Percentiles rank a stretch among this genome's conserved stretches.
These are phyloP conservation scores for Agelas oroides DNA, from an alignment of 37 sponge, comb jelly and placozoan species.

Conservation along the genomic window DNA sequence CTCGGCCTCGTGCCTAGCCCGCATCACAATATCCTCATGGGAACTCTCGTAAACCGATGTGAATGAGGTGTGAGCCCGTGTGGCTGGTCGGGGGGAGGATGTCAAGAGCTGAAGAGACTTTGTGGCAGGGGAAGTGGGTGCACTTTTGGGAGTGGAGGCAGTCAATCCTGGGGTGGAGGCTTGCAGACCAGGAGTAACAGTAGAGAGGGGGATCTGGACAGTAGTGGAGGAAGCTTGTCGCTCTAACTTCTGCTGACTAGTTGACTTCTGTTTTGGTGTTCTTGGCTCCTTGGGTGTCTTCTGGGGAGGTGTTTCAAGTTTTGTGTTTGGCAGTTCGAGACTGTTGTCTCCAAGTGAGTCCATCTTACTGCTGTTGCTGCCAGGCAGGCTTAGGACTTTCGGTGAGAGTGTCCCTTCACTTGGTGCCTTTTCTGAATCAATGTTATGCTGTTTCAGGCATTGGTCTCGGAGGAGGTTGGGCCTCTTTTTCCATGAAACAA, in stretches of 20 bases:
- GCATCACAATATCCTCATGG: slow-evolving; percentile 92
- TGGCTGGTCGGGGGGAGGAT: slow-evolving; percentile 45
- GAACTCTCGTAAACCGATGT: slow-evolving; percentile 75
- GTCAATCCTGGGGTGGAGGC: background rate
- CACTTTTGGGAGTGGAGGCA: slow-evolving; percentile 20
- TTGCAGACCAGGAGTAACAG: slow-evolving; percentile 13
- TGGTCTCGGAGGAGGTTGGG: slow-evolving; percentile 77
- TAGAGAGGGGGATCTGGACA: slow-evolving; percentile 49
- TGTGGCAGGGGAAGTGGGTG: slow-evolving; percentile 34
- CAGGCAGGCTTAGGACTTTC: background rate
- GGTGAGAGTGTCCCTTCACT: slow-evolving; percentile 29
- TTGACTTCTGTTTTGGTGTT: background rate
- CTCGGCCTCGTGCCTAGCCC: slow-evolving; percentile 91
- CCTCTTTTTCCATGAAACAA: slow-evolving; percentile 81
- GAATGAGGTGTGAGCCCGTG: slow-evolving; percentile 39
- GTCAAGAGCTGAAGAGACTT: background rate
- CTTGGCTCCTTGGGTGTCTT: background rate
- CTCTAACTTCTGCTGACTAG: background rate
- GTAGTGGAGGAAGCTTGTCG: slow-evolving; percentile 20
- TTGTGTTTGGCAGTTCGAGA: background rate
- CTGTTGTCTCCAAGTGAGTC: background rate
- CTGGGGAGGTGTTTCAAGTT: background rate
- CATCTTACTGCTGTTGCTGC: background rate
- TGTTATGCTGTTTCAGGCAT: slow-evolving; percentile 67
- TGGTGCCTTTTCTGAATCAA: slow-evolving; percentile 38